Conservation (phyloP, 2,797 vertebrate genomes). For the Melanotaenia maccullochi region DNA sequence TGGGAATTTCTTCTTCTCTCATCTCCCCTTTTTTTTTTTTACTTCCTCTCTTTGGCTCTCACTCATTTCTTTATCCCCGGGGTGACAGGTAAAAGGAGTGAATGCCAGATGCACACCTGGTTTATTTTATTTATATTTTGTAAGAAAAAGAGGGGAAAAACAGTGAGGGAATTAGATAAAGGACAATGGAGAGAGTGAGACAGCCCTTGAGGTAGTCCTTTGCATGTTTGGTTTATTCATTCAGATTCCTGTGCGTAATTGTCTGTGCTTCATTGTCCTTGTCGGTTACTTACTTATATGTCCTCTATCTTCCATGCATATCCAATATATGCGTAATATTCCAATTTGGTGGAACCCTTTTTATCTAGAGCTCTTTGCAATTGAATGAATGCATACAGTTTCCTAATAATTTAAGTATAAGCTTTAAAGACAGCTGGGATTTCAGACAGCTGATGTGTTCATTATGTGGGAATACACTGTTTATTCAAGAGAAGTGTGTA, state of each 20-base stretch:
- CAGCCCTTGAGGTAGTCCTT: conserved; percentile 70
- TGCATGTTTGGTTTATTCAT: conserved; percentile 64
- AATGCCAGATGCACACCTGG: conserved; percentile 79
- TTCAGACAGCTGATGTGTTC: neutral
- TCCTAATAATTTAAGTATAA: neutral
- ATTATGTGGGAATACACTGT: neutral
- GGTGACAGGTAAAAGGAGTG: conserved; percentile 76
- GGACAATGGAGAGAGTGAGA: conserved; percentile 24
- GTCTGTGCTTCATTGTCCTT: conserved; percentile 51
- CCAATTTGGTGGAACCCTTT: conserved; percentile 37
- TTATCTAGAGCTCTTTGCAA: conserved; percentile 15
- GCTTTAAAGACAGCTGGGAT: conserved; percentile 8
- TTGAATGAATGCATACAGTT: neutral
- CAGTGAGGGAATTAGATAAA: conserved; percentile 24
- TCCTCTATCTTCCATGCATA: conserved; percentile 55
- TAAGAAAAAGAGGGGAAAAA: conserved; percentile 44
- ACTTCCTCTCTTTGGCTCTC: conserved; percentile 27
- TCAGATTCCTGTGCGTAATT: conserved; percentile 37
- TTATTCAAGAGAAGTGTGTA: neutral
- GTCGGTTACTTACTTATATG: conserved; percentile 56
- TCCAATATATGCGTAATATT: conserved; percentile 49
- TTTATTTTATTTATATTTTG: conserved; percentile 63
- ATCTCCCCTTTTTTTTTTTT: conserved; percentile 8
- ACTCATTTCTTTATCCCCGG: conserved; percentile 71
- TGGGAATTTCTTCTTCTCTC: conserved; percentile 80